These are phyloP conservation scores for Plestiodon gilberti DNA, from an alignment of 2,113 vertebrate species.

Conservation along the genomic window DNA sequence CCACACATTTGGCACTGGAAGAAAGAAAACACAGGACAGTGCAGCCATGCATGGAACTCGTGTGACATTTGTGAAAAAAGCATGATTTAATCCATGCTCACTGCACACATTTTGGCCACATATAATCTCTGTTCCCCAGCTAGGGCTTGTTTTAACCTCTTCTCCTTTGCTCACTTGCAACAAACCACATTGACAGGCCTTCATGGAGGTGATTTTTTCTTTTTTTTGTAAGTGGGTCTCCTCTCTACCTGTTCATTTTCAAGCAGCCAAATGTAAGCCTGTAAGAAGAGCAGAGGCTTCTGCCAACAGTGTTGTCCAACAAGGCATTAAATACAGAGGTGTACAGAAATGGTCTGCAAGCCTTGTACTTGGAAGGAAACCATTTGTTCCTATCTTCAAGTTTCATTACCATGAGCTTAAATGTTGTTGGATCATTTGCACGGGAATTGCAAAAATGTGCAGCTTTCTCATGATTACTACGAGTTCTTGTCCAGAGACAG, in stretches of 20 bases:
- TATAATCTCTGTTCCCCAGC: background rate
- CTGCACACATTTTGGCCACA: background rate
- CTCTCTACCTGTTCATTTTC: background rate
- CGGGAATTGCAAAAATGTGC: constrained; percentile 11
- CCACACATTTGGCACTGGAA: background rate
- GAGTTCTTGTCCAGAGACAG: background rate
- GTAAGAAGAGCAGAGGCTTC: background rate
- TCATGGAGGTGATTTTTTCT: too few species aligned
- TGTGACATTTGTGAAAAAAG: background rate
- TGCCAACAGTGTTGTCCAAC: background rate
- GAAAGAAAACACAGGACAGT: background rate
- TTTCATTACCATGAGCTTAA: constrained; percentile 21
- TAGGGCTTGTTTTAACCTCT: background rate
- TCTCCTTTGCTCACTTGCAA: background rate
- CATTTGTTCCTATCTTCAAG: constrained; percentile 22
- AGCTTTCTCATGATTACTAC: constrained; percentile 22
- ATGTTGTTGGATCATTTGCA: constrained; percentile 2
- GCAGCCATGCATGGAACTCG: background rate
- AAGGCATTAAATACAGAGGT: background rate
- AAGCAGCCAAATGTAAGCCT: constrained; percentile 48
- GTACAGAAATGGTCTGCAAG: constrained; percentile 23
- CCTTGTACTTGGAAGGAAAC: background rate
- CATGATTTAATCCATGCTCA: background rate
- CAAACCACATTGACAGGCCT: background rate
- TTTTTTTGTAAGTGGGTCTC: background rate